Conservation (phyloP, 2,888 invertebrate genomes). For the Chalcosyrphus nemorum region DNA sequence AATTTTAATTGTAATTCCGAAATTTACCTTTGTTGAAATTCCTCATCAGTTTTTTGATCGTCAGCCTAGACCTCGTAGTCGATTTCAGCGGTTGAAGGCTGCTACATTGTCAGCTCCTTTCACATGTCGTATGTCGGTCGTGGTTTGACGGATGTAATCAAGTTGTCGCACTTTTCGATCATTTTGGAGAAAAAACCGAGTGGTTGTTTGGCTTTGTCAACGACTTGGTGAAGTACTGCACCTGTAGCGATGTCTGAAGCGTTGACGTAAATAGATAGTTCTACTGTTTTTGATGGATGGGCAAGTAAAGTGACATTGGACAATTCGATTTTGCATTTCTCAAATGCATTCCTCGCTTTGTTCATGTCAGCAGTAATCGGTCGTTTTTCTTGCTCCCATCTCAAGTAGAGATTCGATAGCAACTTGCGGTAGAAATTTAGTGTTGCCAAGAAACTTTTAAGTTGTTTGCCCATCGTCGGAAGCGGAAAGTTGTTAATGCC, state of each 20-base stretch:
- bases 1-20: too few relatives aligned
- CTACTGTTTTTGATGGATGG: slow-evolving; percentile 11
- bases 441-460: slow-evolving; percentile 22
- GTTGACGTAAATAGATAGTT: slow-evolving; percentile 22
- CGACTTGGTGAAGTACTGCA: slow-evolving; percentile 71
- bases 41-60: slow-evolving; percentile 47
- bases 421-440: slow-evolving; percentile 30
- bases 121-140: slow-evolving; percentile 67
- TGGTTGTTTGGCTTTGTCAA: slow-evolving; percentile 76
- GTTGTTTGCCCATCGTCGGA: slow-evolving; percentile 19
- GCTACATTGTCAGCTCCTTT: slow-evolving; percentile 59
- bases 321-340: slow-evolving; percentile 21
- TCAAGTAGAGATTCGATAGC: slow-evolving; percentile 4
- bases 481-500: slow-evolving; percentile 1
- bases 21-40: slow-evolving; percentile 33
- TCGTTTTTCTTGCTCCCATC: slow-evolving; percentile 33
- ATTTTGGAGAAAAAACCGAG: slow-evolving; percentile 75
- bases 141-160: slow-evolving; percentile 61
- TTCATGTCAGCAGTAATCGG: slow-evolving; percentile 9
- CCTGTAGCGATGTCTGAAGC: slow-evolving; percentile 7
- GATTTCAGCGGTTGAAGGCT: slow-evolving; percentile 33
- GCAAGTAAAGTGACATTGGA: slow-evolving; percentile 13
- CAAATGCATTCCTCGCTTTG: slow-evolving; percentile 9
- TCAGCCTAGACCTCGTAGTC: slow-evolving; percentile 43
- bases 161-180: slow-evolving; percentile 57